These are phyloP conservation scores for Chlorops oryzae DNA, from an alignment of 1,140 invertebrate genomes.

Conservation along the genomic window DNA sequence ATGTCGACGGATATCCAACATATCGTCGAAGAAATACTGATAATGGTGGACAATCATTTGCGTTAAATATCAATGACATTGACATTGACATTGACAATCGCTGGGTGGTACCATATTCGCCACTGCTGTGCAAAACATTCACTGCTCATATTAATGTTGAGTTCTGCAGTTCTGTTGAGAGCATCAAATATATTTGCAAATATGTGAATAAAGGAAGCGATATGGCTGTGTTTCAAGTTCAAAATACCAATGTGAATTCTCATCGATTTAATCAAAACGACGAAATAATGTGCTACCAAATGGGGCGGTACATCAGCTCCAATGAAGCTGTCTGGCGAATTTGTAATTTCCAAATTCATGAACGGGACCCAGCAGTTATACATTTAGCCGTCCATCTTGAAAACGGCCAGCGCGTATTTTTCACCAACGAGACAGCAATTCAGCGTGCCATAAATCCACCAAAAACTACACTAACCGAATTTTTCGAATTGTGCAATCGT, in stretches of 20 bases:
- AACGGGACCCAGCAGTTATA: conserved; percentile 40
- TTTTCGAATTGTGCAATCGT: conserved; percentile 44
- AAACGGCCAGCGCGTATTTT: conserved; percentile 43
- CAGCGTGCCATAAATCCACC: conserved; percentile 27
- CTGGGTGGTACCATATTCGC: conserved; percentile 45
- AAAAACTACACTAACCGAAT: conserved; percentile 42
- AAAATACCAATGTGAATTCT: conserved; percentile 12
- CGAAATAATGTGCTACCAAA: conserved; percentile 35
- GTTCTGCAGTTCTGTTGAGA: conserved; percentile 51
- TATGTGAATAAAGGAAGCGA: conserved; percentile 49
- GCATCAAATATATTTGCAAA: conserved; percentile 52
- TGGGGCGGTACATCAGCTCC: conserved; percentile 47
- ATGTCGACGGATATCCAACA: conserved; percentile 46
- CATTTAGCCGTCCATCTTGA: conserved; percentile 46
- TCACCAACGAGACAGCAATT: conserved; percentile 29
- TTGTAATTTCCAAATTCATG: conserved; percentile 31
- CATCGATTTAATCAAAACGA: conserved; percentile 29
- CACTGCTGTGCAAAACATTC: conserved; percentile 49
- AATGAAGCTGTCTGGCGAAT: conserved; percentile 48
- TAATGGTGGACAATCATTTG: conserved; percentile 15
- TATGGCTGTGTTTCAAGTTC: conserved; percentile 38
- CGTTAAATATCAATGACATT: conserved; percentile 8
- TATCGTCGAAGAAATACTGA: conserved; percentile 15
- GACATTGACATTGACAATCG: conserved; percentile 16
- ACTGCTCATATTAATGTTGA: conserved; percentile 52